phyloP scores from a whole-genome alignment of 1,140 invertebrate species.

The Drosophila ohnishii region DNA sequence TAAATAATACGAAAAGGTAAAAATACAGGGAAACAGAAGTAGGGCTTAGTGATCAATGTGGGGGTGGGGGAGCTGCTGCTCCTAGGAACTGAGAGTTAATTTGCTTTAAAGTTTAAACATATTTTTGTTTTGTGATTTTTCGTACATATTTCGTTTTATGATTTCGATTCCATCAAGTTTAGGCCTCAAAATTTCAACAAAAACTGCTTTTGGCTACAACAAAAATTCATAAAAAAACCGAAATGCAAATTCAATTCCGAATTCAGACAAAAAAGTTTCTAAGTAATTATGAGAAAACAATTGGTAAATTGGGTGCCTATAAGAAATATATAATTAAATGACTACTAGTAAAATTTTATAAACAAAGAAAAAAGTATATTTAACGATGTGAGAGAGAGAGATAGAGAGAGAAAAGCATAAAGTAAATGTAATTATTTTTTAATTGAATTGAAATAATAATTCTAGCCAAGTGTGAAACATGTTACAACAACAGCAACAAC shows the following conservation, averaged over 20 bases:
- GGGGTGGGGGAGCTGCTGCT: not conserved
- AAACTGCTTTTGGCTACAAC: conserved; percentile 38
- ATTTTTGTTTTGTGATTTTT: conserved; percentile 29
- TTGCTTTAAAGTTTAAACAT: conserved; percentile 28
- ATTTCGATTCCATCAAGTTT: conserved; percentile 18
- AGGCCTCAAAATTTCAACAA: conserved; percentile 54
- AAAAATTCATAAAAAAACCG: not conserved
- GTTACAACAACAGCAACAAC: conserved; percentile 22
- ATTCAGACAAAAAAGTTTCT: conserved; percentile 36
- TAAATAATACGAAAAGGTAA: conserved; percentile 59
- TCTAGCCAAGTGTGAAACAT: conserved; percentile 55
- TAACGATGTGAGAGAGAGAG: conserved; percentile 27
- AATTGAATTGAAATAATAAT: conserved; percentile 56
- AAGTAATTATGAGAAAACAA: conserved; percentile 65
- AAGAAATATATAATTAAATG: conserved; percentile 74
- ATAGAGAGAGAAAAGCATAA: conserved; percentile 44
- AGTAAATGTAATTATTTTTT: conserved; percentile 62
- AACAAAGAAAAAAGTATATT: conserved; percentile 68
- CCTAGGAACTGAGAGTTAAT: conserved; percentile 14
- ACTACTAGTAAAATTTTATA: conserved; percentile 83
- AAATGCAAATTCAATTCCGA: conserved; percentile 38
- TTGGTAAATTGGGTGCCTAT: conserved; percentile 83
- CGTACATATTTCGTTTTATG: conserved; percentile 17
- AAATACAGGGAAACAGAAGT: conserved; percentile 13
- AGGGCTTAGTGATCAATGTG: conserved; percentile 1